These are phyloP conservation scores for Tinamus guttatus DNA, from an alignment of 2,113 vertebrate genomes.

Conservation along the genomic window DNA sequence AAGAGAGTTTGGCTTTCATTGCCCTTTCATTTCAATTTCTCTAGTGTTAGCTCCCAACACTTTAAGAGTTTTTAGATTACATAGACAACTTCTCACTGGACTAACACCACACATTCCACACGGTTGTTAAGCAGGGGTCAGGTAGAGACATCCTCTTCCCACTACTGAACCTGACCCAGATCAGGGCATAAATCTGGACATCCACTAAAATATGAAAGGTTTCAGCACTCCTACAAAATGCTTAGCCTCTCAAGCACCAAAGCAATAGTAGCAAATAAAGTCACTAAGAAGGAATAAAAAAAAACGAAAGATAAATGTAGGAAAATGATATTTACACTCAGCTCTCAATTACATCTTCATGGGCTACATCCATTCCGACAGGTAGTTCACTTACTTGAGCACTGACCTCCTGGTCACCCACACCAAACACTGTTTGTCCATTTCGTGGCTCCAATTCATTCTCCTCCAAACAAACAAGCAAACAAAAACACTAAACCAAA, in stretches of 20 bases:
- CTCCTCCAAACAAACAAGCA: background rate
- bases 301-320: background rate
- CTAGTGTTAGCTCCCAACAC: background rate
- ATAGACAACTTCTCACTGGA: background rate
- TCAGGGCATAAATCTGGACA: background rate
- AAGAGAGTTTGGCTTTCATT: background rate
- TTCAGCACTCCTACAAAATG: background rate
- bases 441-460: background rate
- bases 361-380: background rate
- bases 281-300: background rate
- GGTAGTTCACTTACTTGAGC: background rate
- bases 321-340: background rate
- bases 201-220: background rate
- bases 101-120: fast-evolving
- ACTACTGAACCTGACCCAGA: background rate
- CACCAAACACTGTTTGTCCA: background rate
- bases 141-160: background rate
- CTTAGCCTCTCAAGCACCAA: background rate
- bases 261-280: background rate
- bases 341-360: background rate
- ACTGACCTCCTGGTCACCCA: background rate
- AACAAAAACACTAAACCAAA: background rate
- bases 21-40: background rate
- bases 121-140: background rate
- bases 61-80: background rate